These are phyloP conservation scores for Embiotoca jacksoni DNA, from an alignment of 2,113 vertebrate genomes.

Conservation along the genomic window DNA sequence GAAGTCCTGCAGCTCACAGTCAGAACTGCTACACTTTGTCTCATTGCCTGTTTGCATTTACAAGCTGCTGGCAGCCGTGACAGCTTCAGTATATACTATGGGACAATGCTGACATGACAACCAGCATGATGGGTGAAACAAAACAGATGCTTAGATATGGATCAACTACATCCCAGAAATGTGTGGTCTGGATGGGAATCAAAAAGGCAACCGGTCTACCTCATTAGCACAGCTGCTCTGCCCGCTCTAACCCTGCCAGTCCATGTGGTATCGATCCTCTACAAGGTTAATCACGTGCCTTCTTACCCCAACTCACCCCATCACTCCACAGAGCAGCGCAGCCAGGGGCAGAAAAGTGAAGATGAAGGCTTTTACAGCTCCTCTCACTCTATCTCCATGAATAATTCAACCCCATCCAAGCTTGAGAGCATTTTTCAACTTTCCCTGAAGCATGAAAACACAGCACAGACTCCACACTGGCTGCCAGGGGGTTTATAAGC, in stretches of 20 bases:
- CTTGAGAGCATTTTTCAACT: slow-evolving; percentile 56
- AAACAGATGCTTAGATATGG: slow-evolving; percentile 19
- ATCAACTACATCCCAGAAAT: slow-evolving; percentile 8
- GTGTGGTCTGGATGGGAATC: not conserved
- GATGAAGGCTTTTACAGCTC: slow-evolving; percentile 68
- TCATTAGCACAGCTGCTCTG: not conserved
- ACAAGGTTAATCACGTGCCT: slow-evolving; percentile 14
- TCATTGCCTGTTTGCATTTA: not conserved
- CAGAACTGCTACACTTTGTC: not conserved
- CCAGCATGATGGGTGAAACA: not conserved
- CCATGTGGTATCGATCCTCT: slow-evolving; percentile 27
- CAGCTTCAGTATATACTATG: not conserved
- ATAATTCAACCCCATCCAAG: slow-evolving; percentile 69
- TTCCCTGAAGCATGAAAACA: slow-evolving; percentile 67
- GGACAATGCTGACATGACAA: slow-evolving; percentile 5
- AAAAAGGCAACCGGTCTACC: not conserved
- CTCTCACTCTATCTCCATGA: slow-evolving; percentile 61
- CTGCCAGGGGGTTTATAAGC: slow-evolving; percentile 57
- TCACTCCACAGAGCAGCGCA: slow-evolving; percentile 34
- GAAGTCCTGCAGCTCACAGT: not conserved
- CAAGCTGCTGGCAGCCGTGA: slow-evolving; percentile 3
- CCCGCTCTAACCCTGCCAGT: not conserved
- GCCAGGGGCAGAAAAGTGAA: slow-evolving; percentile 53
- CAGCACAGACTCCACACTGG: slow-evolving; percentile 32
- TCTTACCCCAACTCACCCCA: slow-evolving; percentile 52